Conservation (phyloP, 1,140 invertebrate genomes). For the Ridgeia piscesae region DNA sequence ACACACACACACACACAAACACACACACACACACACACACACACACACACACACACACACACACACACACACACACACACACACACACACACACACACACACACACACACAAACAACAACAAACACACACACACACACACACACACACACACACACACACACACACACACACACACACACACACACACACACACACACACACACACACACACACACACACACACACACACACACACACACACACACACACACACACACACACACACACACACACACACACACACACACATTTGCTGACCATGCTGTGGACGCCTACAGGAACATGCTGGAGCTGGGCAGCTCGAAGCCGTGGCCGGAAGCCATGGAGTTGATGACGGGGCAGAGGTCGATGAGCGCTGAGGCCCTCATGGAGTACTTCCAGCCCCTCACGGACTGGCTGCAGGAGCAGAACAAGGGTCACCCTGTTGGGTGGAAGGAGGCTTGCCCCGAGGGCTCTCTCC, state of each 20-base stretch:
- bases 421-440: conserved; percentile 55
- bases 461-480: background rate
- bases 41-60: conserved; percentile 18
- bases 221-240: conserved; percentile 21
- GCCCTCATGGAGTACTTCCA: conserved; percentile 79
- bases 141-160: conserved; percentile 16
- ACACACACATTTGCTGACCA: background rate
- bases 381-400: conserved; percentile 70
- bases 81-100: conserved; percentile 8
- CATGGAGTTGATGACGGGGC: conserved; percentile 74
- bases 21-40: conserved; percentile 20
- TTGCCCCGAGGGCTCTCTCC: background rate
- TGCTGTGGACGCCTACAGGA: conserved; percentile 17
- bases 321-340: conserved; percentile 74
- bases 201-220: conserved; percentile 27
- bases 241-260: conserved; percentile 23
- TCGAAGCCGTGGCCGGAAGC: conserved; percentile 79
- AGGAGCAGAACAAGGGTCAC: conserved; percentile 18
- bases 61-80: conserved; percentile 5
- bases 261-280: conserved; percentile 21
- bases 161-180: conserved; percentile 24
- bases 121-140: conserved; percentile 13
- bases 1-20: background rate
- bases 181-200: conserved; percentile 27
- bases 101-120: background rate